A percentile compares a stretch with the other conserved stretches of the same genome.
Evolutionary conservation across 2,797 vertebrate species (phyloP).

Genomic region (Lycodopsis pacificus): DNA sequence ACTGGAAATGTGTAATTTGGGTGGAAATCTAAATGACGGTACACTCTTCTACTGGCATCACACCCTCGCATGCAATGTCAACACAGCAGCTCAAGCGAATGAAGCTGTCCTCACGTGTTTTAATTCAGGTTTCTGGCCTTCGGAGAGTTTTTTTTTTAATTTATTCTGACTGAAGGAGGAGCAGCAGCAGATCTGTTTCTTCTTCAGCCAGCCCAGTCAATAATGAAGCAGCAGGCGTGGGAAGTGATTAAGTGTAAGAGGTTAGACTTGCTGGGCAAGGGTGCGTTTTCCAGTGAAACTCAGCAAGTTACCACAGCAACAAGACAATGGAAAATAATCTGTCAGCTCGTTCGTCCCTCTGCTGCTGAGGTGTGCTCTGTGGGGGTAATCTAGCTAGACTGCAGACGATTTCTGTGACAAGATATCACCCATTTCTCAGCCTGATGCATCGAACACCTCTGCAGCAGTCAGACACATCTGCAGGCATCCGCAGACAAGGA

Average conservation of each 20-base stretch:
- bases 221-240: slow-evolving; percentile 62
- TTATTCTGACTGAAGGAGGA: background rate
- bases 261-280: slow-evolving; percentile 80
- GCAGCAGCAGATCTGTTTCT: slow-evolving; percentile 10
- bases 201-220: slow-evolving; percentile 37
- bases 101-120: background rate
- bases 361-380: slow-evolving; percentile 52
- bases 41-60: background rate
- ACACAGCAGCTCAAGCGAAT: background rate
- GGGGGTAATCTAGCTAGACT: slow-evolving; percentile 25
- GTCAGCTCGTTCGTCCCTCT: slow-evolving; percentile 68
- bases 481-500: background rate
- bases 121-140: background rate
- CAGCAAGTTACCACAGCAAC: slow-evolving; percentile 79
- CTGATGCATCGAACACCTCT: slow-evolving; percentile 13
- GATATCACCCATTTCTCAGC: slow-evolving; percentile 19
- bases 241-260: slow-evolving; percentile 73
- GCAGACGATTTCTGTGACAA: slow-evolving; percentile 27
- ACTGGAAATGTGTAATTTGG: slow-evolving; percentile 31
- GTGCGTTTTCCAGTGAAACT: slow-evolving; percentile 76
- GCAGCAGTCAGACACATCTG: slow-evolving; percentile 24
- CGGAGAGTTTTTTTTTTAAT: background rate
- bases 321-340: slow-evolving; percentile 76
- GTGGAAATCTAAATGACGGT: slow-evolving; percentile 11
- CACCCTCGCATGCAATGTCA: background rate